A percentile compares a stretch with the other conserved stretches of the same genome.
Evolutionary conservation across 2,888 invertebrate species (phyloP).

Genomic region (Drosophila mayaguana): DNA sequence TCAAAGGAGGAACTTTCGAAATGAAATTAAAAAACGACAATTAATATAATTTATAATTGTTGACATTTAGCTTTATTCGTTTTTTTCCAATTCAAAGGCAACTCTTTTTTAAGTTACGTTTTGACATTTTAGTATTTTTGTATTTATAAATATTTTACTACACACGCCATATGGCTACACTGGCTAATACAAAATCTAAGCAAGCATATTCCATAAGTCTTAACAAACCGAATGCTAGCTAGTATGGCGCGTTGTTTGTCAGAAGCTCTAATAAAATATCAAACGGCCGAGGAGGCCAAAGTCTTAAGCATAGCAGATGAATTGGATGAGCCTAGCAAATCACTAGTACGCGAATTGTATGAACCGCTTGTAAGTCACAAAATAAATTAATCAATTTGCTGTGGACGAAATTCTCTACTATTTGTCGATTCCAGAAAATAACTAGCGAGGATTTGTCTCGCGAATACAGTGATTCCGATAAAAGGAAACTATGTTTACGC

Average conservation of each 20-base stretch:
- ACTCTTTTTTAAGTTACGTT: neutral
- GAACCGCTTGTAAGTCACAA: constrained; percentile 34
- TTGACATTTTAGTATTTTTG: neutral
- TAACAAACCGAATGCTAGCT: too few relatives aligned
- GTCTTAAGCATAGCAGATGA: constrained; percentile 8
- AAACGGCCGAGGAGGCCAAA: constrained; percentile 17
- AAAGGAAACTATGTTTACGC: constrained; percentile 44
- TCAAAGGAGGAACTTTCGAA: too few relatives aligned
- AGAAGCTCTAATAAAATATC: constrained; percentile 17
- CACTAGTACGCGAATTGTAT: neutral
- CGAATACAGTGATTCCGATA: constrained; percentile 31
- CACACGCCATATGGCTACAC: constrained; percentile 21
- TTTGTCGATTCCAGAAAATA: constrained; percentile 38
- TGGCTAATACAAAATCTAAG: neutral
- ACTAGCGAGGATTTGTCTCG: constrained; percentile 54
- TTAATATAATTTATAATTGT: too few relatives aligned
- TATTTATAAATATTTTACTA: neutral
- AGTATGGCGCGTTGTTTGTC: constrained; percentile 39
- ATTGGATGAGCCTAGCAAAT: constrained; percentile 13
- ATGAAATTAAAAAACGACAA: too few relatives aligned
- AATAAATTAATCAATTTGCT: neutral
- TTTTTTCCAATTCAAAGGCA: neutral
- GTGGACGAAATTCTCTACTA: too few relatives aligned
- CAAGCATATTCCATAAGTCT: neutral
- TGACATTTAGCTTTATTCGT: too few relatives aligned